phyloP scores from a whole-genome alignment of 2,797 vertebrate genomes.

The Gorsachius magnificus region DNA sequence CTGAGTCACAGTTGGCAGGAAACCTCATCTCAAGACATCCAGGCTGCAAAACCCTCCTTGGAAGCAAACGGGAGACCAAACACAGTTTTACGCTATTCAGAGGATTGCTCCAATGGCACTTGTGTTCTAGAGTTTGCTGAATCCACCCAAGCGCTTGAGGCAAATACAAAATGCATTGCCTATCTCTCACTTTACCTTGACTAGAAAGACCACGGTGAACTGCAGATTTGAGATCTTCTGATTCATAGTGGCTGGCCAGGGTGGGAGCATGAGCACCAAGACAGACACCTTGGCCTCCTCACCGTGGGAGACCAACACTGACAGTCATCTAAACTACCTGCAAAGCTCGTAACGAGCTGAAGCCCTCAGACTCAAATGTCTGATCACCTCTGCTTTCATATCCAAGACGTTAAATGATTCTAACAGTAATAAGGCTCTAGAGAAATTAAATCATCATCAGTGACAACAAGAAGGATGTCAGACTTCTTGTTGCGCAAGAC shows the following conservation, averaged over 20 bases:
- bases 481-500: not conserved
- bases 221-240: not conserved
- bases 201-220: not conserved
- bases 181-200: not conserved
- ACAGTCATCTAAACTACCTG: not conserved
- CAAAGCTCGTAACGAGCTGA: not conserved
- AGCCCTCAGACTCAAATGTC: not conserved
- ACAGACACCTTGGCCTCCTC: not conserved
- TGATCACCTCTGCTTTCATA: not conserved
- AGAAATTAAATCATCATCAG: not conserved
- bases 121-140: not conserved
- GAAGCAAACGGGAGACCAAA: slow-evolving; percentile 56
- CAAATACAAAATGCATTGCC: not conserved
- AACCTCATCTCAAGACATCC: slow-evolving; percentile 36
- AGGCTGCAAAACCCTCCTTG: slow-evolving; percentile 51
- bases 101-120: not conserved
- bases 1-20: slow-evolving; percentile 66
- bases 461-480: not conserved
- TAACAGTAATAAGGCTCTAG: not conserved
- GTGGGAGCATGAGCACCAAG: not conserved
- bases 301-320: not conserved
- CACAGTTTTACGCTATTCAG: not conserved
- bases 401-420: not conserved
- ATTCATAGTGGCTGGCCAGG: not conserved
- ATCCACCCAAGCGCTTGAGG: not conserved